Evolutionary conservation across 2,797 vertebrate genomes (phyloP), one percentile per base, ranked within the genome.

Genomic region (Enteromius argenteus): DNA sequence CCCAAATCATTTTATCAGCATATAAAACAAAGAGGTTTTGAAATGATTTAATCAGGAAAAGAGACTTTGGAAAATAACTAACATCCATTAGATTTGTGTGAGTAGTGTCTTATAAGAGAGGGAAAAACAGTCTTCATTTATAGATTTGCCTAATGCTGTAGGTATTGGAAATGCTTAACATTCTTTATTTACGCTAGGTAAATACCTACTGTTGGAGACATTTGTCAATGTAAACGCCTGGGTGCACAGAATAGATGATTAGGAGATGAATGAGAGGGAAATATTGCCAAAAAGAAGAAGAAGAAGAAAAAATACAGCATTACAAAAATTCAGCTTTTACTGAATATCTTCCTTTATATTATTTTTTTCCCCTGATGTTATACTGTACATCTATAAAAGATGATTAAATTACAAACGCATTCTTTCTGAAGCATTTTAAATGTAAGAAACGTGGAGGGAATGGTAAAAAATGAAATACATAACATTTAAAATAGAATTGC

Each of bases 241-340:
- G 92, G 92, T 95, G 94, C 95, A 93, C 95, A 94, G 94, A 96
- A 95, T 94, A 94, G 94, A 96, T 96, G 94, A 96, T 96, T 95
- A 94, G 94, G 89, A 93, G 92, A 93, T 90, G 93, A 92, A 93
- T 90, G 93, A 90, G 91, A 91, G 92, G 94, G 90, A 93, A 89
- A 92, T 83, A 91, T 91, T 89, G 93, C 89, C 92, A 92, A 92
- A 92, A 94, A 91, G 4, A 93, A 88, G 27, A 90, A 90, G 88
- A n/a, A 35, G 17, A 13, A 7, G 0, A 13, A 64, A 3, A 58
- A 23, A 15, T 4, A 85, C 85, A 84, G 86, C 88, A 84, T 81
- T 64, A 37, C 88, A 58, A 42, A 56, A 49, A 9, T 3, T 21
- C 23, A 0, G 7, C 9, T 76, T 58, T 74, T 8, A 53, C 7